Conservation (phyloP, 2,888 invertebrate genomes). For the Rhamnusium bicolor region DNA sequence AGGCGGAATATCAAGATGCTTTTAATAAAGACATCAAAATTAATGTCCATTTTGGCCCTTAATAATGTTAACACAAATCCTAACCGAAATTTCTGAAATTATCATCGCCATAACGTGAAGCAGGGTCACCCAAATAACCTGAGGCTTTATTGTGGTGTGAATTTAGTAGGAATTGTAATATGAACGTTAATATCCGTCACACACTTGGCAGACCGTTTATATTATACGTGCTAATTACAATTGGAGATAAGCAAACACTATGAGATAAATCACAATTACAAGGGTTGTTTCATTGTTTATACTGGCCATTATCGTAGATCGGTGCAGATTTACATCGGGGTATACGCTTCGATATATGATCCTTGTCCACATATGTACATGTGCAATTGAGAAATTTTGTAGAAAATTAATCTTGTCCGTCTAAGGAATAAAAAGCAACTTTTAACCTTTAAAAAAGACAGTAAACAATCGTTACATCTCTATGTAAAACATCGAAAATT, state of each 20-base stretch:
- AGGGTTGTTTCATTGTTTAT: conserved; percentile 36
- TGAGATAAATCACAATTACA: conserved; percentile 60
- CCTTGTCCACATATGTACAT: conserved; percentile 13
- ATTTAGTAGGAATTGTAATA: conserved; percentile 47
- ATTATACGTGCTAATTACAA: conserved; percentile 62
- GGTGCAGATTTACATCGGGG: conserved; percentile 29
- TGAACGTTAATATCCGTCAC: conserved; percentile 55
- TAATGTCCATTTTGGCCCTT: conserved; percentile 11
- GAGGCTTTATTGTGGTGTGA: conserved; percentile 43
- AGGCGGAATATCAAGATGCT: background rate
- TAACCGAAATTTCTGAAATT: conserved; percentile 35
- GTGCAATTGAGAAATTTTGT: too few relatives aligned
- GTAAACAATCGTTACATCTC: background rate
- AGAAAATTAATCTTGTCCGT: too few relatives aligned
- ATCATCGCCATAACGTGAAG: conserved; percentile 26
- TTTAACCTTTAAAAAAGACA: background rate
- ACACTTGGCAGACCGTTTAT: conserved; percentile 57
- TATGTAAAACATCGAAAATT: conserved; percentile 4
- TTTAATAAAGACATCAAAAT: background rate
- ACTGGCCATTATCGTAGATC: conserved; percentile 35
- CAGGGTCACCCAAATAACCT: conserved; percentile 45
- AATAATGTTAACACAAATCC: conserved; percentile 22
- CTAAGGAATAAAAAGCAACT: too few relatives aligned
- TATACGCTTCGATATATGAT: conserved; percentile 4
- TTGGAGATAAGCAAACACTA: conserved; percentile 60